Percentiles rank a stretch among this genome's conserved stretches.
These are phyloP conservation scores for Drosophila pruinosa DNA, from an alignment of 1,140 invertebrate genomes.

Conservation along the genomic window DNA sequence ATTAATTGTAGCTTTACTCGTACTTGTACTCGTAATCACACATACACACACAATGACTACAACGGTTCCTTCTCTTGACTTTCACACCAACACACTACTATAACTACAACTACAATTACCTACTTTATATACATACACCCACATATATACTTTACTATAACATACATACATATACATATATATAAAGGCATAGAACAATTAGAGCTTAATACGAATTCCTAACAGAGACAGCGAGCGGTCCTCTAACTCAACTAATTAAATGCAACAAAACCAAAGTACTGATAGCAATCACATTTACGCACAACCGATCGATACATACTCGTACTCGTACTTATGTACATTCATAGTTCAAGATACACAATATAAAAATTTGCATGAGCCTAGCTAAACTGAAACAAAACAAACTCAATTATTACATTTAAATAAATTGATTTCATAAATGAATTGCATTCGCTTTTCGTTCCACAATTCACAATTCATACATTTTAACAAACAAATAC, in stretches of 20 bases:
- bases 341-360: conserved; percentile 30
- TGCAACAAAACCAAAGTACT: conserved; percentile 9
- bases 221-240: conserved; percentile 6
- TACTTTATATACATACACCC: conserved; percentile 28
- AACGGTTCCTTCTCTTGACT: conserved; percentile 66
- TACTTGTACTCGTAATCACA: conserved; percentile 36
- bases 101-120: conserved; percentile 8
- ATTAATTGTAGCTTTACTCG: conserved; percentile 63
- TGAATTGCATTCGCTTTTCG: neutral
- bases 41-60: conserved; percentile 26
- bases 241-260: conserved; percentile 5
- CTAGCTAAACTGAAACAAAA: conserved; percentile 22
- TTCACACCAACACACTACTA: conserved; percentile 27
- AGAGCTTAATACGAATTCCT: conserved; percentile 76
- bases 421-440: conserved; percentile 28
- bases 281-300: conserved; percentile 15
- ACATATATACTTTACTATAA: too few relatives aligned
- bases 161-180: conserved; percentile 23
- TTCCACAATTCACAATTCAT: neutral
- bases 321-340: conserved; percentile 1
- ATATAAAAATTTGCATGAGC: conserved; percentile 22
- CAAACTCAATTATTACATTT: conserved; percentile 38
- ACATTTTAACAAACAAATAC: neutral
- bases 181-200: conserved; percentile 58
- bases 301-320: neutral